Percentiles rank a stretch among this genome's conserved stretches.
Conservation (phyloP, 2,797 vertebrate genomes). For the Phrynocephalus vlangalii region DNA sequence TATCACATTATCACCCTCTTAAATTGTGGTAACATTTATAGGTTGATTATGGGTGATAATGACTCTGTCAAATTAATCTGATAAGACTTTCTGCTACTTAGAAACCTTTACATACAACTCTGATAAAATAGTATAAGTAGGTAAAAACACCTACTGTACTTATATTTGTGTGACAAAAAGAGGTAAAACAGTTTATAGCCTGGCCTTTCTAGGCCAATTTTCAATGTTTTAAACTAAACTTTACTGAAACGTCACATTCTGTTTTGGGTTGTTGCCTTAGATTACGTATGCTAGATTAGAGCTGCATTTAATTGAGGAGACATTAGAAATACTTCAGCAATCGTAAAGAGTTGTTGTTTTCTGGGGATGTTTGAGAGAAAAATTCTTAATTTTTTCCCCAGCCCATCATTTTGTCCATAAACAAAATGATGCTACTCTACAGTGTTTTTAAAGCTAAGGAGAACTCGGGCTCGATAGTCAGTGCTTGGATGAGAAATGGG, state of each 20-base stretch:
- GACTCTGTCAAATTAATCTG: neutral
- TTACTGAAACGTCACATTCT: neutral
- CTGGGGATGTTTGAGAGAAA: neutral
- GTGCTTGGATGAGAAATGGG: neutral
- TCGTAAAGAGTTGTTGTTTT: neutral
- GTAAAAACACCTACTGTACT: neutral
- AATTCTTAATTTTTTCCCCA: neutral
- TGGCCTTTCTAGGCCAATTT: neutral
- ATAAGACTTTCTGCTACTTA: neutral
- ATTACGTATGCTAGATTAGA: neutral
- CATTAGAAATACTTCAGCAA: neutral
- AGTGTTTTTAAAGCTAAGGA: neutral
- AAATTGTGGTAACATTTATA: neutral
- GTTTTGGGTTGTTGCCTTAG: neutral
- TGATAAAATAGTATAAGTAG: too few species aligned
- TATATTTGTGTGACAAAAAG: neutral
- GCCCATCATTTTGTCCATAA: too few species aligned
- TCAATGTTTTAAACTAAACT: neutral
- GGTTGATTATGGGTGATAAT: neutral
- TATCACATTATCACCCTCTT: too few species aligned
- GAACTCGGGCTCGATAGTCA: neutral
- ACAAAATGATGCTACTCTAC: neutral
- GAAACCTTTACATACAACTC: too few species aligned
- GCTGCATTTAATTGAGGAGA: neutral
- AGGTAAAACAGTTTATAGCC: neutral